Percentiles rank a stretch among this genome's conserved stretches.
phyloP scores from a whole-genome alignment of 2,797 vertebrate species.

The Setipinna tenuifilis region DNA sequence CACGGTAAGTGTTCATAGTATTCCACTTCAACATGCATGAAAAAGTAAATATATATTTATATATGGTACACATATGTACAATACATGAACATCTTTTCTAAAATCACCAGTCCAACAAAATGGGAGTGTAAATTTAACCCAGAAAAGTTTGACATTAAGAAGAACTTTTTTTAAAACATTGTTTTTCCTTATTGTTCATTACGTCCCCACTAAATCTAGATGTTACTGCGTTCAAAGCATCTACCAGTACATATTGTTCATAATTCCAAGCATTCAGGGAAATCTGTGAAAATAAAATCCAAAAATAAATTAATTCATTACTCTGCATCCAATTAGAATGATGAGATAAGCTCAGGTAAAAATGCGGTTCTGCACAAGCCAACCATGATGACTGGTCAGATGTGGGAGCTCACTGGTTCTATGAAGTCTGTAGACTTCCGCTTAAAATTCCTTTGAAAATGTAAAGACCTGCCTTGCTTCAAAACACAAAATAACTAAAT shows the following conservation, averaged over 20 bases:
- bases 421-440: slow-evolving; percentile 30
- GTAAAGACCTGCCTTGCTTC: slow-evolving; percentile 27
- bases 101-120: slow-evolving; percentile 71
- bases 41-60: slow-evolving; percentile 82
- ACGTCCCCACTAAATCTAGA: not conserved
- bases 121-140: slow-evolving; percentile 71
- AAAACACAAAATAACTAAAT: slow-evolving; percentile 12
- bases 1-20: slow-evolving; percentile 81
- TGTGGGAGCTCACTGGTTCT: slow-evolving; percentile 6
- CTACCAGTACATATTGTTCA: slow-evolving; percentile 30
- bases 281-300: slow-evolving; percentile 42
- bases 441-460: slow-evolving; percentile 43
- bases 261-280: slow-evolving; percentile 35
- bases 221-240: slow-evolving; percentile 25
- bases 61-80: slow-evolving; percentile 85
- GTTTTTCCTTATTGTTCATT: slow-evolving; percentile 25
- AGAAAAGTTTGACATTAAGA: slow-evolving; percentile 40
- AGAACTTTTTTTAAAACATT: slow-evolving; percentile 32
- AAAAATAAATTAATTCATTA: slow-evolving; percentile 56
- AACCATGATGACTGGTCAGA: slow-evolving; percentile 31
- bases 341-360: slow-evolving; percentile 25
- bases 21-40: slow-evolving; percentile 85
- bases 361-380: slow-evolving; percentile 25
- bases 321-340: slow-evolving; percentile 36
- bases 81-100: slow-evolving; percentile 67